Evolutionary conservation across 2,888 invertebrate genomes (phyloP), one percentile per base, ranked within the genome.

Genomic region (Andrena minutula): DNA sequence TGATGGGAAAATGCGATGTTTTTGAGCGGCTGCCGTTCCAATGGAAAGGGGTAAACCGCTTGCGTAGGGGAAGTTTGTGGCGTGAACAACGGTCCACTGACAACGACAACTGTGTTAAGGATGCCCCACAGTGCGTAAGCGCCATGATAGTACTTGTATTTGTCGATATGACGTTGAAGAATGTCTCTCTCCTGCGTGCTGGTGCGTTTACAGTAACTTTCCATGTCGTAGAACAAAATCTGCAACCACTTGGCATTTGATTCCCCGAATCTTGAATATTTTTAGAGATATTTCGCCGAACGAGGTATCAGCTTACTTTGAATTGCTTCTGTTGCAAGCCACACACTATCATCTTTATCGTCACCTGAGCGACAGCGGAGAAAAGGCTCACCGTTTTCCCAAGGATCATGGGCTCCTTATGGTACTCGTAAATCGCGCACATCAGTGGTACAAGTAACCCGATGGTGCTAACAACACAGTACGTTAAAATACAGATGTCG

Each of bases 11-110:
- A 93, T 3, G 92, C 64, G 3, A 88, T 47, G 53, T 70, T 75
- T 32, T 84, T 83, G 1, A 84, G 30, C 0, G 75, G 73, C 5
- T 76, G 68, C 1, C 71, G 8, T 28, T 91, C 85, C 6, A 89
- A 71, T 0, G 89, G 32, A 84, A 93, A 93, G 12, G 92, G 93
- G 86, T 93, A 93, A 85, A 89, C 90, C 3, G 91, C 88, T 47
- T 90, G 84, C 1, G 90, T 91, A 0, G 93, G 93, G 20, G 93
- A 86, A 3, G 69, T 64, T 51, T 89, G 88, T 1, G 78, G 68
- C 20, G 85, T 87, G 0, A 92, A 71, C 23, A 92, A 5, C 1
- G 93, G 93, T 1, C 87, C 88, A 10, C 70, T 88, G 63, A 92
- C 90, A 6, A 89, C 76, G 1, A 84, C 65, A 0, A 82, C 85